Evolutionary conservation across 2,113 vertebrate genomes (phyloP).

Genomic region (Oncorhynchus clarkii): DNA sequence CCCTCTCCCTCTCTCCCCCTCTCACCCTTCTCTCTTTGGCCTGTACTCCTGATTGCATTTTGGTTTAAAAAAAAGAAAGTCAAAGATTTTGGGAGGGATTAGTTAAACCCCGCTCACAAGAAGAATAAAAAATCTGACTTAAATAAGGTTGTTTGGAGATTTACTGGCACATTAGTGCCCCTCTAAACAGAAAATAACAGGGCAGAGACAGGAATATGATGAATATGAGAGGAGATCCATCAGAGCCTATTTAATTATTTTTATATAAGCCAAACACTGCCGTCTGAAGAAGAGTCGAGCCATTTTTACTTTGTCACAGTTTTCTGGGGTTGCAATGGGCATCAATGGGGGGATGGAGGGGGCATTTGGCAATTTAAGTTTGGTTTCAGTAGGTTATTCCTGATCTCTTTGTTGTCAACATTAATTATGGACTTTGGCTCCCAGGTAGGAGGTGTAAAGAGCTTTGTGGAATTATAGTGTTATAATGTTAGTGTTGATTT

Average conservation of each 20-base stretch:
- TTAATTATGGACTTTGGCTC: not conserved
- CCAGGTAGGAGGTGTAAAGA: not conserved
- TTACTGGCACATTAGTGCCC: no score
- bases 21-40: no score
- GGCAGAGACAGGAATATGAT: not conserved
- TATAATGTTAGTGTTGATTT: not conserved
- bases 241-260: not conserved
- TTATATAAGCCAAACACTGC: not conserved
- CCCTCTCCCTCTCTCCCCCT: no score
- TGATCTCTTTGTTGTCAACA: not conserved
- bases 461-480: not conserved
- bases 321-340: not conserved
- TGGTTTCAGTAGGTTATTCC: not conserved
- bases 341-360: not conserved
- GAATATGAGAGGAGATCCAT: not conserved
- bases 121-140: no score
- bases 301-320: not conserved
- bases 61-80: no score
- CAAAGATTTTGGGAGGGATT: no score
- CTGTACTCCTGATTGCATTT: no score
- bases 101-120: no score
- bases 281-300: not conserved
- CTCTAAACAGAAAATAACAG: no score
- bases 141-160: no score
- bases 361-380: not conserved